These are phyloP conservation scores for Phania funesta DNA, from an alignment of 2,888 invertebrate genomes.

Conservation along the genomic window DNA sequence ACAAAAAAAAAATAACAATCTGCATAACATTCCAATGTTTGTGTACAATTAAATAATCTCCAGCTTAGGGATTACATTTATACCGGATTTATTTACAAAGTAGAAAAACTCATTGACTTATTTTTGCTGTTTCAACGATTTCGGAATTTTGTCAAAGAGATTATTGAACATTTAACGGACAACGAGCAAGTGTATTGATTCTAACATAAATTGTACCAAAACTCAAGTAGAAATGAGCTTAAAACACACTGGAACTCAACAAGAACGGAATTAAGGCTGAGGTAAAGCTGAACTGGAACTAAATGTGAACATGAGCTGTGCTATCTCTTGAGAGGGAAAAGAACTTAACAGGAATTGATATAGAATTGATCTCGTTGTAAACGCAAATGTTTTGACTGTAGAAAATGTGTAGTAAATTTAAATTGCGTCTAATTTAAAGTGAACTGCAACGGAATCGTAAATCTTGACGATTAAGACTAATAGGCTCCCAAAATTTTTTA, in stretches of 20 bases:
- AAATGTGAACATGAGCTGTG: no score
- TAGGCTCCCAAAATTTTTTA: no score
- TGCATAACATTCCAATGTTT: constrained; percentile 7
- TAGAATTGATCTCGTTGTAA: no score
- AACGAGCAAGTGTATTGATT: not conserved
- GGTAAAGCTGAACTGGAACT: no score
- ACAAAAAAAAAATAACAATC: not conserved
- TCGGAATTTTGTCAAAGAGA: constrained; percentile 6
- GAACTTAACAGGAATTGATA: no score
- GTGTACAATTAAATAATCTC: constrained; percentile 27
- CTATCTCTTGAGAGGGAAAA: no score
- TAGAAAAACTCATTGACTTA: constrained; percentile 5
- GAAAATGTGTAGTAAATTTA: no score
- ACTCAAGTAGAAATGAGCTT: not conserved
- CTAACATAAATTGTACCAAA: not conserved
- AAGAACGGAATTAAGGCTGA: no score
- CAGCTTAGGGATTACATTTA: constrained; percentile 41
- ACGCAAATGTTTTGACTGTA: no score
- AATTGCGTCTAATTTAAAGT: no score
- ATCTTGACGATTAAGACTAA: no score
- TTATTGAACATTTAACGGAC: constrained; percentile 7
- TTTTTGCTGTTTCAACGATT: not conserved
- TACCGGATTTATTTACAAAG: constrained; percentile 15
- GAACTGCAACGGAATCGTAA: no score
- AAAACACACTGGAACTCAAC: not conserved